Base-by-base conservation (phyloP, 2,113 vertebrate genomes). In the Engraulis encrasicolus region DNA sequence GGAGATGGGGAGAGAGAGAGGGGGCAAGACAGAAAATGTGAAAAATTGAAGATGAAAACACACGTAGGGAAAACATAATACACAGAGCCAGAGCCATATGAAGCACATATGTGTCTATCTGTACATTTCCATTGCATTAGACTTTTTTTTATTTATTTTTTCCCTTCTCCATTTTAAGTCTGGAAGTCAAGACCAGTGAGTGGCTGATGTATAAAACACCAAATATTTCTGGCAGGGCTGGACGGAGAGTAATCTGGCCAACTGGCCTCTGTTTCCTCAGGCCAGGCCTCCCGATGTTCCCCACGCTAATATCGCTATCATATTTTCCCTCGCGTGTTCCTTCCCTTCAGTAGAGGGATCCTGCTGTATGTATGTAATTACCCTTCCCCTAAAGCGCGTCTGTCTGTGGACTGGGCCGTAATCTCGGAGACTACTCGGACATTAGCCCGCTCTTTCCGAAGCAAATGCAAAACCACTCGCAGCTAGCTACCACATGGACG, bases 131-230 rank as follows among this genome's bases (percentile, higher is more conserved):
- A 87, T 11, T 66, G 58, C 58, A 66, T 31, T 66, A 6, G 12
- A 31, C 58, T 27, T 66, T 31, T 7, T 36, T 61, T 85, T 79
- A n/a, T 87, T 89, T 27, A 45, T 83, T 84, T 86, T 71, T 71
- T 80, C 80, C 87, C 85, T 78, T 58, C 36, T 49, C 40, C n/a
- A 80, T 86, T 15, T 66, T 66, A 66, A 89, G 84, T 86, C 83
- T 89, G 88, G 91, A 90, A 88, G 90, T 89, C 90, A 89, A 50
- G 80, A 87, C 66, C n/a, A n/a, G n/a, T n/a, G 38, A 83, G 78
- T 83, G 83, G 87, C 88, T 90, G 54, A n/a, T 15, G 71, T 50
- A 19, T 6, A 52, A 58, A 79, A 71, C 83, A 66, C 19, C 15
- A 79, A 71, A 87, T 88, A 85, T 87, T 89, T 91, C 81, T 92